These are phyloP conservation scores for Andrena minutula DNA, from an alignment of 2,888 invertebrate species.

Conservation along the genomic window DNA sequence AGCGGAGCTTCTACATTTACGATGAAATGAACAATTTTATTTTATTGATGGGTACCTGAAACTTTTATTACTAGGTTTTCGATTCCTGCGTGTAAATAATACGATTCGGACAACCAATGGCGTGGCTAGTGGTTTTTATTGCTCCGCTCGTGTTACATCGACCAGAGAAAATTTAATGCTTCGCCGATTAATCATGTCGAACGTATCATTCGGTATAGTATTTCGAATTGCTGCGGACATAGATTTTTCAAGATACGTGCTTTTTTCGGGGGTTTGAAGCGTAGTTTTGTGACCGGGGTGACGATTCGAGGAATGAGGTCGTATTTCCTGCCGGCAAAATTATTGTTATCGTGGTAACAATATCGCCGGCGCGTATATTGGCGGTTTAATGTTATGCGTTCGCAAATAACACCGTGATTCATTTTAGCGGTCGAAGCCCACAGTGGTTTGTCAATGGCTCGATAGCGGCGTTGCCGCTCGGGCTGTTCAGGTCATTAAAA, in stretches of 20 bases:
- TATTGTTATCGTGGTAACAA: constrained; percentile 68
- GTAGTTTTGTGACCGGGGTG: constrained; percentile 24
- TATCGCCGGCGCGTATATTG: constrained; percentile 56
- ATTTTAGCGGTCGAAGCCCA: constrained; percentile 70
- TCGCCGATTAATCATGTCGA: constrained; percentile 29
- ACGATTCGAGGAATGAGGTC: constrained; percentile 44
- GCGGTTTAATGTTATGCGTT: constrained; percentile 74
- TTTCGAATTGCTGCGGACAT: constrained; percentile 24
- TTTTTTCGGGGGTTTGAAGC: not conserved
- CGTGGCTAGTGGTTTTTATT: constrained; percentile 18
- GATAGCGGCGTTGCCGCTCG: constrained; percentile 75
- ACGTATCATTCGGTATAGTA: constrained; percentile 21
- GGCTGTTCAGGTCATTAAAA: constrained; percentile 77
- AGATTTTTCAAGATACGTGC: constrained; percentile 12
- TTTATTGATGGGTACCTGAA: constrained; percentile 3
- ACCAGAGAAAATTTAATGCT: constrained; percentile 4
- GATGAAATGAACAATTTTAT: not conserved
- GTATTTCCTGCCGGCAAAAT: constrained; percentile 62
- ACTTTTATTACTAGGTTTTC: constrained; percentile 17
- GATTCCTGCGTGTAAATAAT: constrained; percentile 30
- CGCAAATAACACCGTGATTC: constrained; percentile 73
- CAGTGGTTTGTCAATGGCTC: constrained; percentile 77
- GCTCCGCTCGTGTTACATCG: constrained; percentile 15
- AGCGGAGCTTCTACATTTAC: not conserved
- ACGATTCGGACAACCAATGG: not conserved